Evolutionary conservation across 1,140 invertebrate genomes (phyloP).

Genomic region (Bombus difficillimus): DNA sequence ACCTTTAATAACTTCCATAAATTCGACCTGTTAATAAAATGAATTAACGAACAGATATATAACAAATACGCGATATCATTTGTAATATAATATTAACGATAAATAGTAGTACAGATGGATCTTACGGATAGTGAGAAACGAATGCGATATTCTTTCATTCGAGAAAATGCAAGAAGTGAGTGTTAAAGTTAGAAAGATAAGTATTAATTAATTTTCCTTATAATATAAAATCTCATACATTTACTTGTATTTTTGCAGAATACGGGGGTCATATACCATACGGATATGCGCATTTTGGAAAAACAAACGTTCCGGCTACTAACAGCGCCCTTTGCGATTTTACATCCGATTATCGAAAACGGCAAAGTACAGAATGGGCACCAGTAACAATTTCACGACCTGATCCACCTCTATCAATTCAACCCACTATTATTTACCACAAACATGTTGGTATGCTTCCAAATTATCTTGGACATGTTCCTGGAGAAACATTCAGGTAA

Average conservation of each 20-base stretch:
- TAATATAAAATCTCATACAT: background rate
- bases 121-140: constrained; percentile 59
- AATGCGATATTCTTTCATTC: constrained; percentile 63
- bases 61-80: background rate
- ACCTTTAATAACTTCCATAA: background rate
- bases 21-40: background rate
- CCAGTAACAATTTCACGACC: constrained; percentile 84
- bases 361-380: constrained; percentile 87
- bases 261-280: constrained; percentile 88
- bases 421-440: constrained; percentile 86
- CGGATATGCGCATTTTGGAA: constrained; percentile 85
- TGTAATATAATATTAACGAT: background rate
- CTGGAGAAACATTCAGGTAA: constrained; percentile 86
- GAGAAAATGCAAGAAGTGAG: constrained; percentile 62
- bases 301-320: constrained; percentile 85
- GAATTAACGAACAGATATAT: background rate
- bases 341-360: constrained; percentile 86
- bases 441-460: constrained; percentile 88
- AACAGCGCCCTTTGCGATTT: constrained; percentile 87
- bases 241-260: constrained; percentile 76
- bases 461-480: constrained; percentile 89
- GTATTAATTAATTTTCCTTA: background rate
- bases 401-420: constrained; percentile 81
- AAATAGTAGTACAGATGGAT: constrained; percentile 45
- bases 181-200: background rate